Base-by-base conservation (phyloP, 1,140 invertebrate species). In the Conopomorpha cramerella region DNA sequence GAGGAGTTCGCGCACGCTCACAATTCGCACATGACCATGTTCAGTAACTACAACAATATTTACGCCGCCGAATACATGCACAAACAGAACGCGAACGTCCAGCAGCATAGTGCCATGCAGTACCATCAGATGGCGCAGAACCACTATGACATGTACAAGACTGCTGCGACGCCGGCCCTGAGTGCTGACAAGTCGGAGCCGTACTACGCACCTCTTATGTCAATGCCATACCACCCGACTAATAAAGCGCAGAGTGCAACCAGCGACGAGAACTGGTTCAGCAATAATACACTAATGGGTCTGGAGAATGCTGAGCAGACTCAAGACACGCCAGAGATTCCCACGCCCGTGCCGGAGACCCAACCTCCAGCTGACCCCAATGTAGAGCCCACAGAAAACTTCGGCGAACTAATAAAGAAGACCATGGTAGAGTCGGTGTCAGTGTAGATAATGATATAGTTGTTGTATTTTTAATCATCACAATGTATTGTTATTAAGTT, bases 341-440 rank as follows among this genome's bases (percentile, higher is more conserved):
- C 86, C 47, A 64, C 77, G 10, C 83, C 49, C n/a, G 31, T 49
- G 15, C 33, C 44, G 2, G 55, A 40, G 29, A 18, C 44, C 2
- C 25, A 41, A 14, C 41, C 46, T 2, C 55, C 63, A 40, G 40
- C 31, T 45, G 55, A 51, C 35, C 34, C 49, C 26, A 31, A 45
- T 7, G 11, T 33, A 17, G 67, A 71, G 16, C 41, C 57, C 16
- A 70, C 76, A 32, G 90, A 92, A 55, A 93, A 93, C 70, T 93
- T 95, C 66, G 91, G 91, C 25, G 91, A 94, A 80, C 91, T 95
- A 41, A 93, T 95, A 43, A 94, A 93, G 72, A 93, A 94, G 73
- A 90, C 91, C 18, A 93, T 94, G 82, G 91, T 93, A 49, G 92
- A 93, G 77, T 92, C 90, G 52, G 91, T 92, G 39, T 90, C 87